Conservation (phyloP, 2,113 vertebrate species). For the Cyanoliseus patagonus region DNA sequence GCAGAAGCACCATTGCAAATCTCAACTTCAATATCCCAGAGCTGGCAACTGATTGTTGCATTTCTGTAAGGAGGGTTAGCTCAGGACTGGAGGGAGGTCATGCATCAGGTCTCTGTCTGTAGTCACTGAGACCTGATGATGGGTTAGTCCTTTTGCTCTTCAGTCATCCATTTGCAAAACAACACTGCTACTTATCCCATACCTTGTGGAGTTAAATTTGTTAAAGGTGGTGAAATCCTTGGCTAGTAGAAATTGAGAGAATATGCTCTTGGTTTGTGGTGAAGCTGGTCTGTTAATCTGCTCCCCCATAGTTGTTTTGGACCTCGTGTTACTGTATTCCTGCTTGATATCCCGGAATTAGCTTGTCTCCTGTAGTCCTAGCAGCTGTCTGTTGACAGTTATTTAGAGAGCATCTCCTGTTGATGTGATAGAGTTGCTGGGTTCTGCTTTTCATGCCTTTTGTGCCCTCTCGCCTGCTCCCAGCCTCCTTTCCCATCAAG, state of each 20-base stretch:
- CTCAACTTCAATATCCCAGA: not conserved
- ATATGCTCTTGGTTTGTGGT: not conserved
- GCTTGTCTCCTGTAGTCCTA: not conserved
- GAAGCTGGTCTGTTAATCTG: not conserved
- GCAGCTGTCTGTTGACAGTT: not conserved
- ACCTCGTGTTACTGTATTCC: not conserved
- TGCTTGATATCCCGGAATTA: not conserved
- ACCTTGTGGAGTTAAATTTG: not conserved
- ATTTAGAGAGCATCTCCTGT: not conserved
- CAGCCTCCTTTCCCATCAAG: not conserved
- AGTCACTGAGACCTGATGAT: not conserved
- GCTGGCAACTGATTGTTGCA: not conserved
- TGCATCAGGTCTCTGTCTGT: not conserved
- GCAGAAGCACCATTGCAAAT: fast-evolving
- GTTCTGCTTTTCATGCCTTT: not conserved
- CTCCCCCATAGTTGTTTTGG: not conserved
- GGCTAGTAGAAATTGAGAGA: not conserved
- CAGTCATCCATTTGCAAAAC: not conserved
- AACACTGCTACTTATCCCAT: not conserved
- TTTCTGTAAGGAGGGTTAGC: not conserved
- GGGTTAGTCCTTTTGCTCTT: not conserved
- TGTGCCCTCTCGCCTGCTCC: fast-evolving
- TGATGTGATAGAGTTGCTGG: not conserved
- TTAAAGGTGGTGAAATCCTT: not conserved
- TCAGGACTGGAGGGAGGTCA: not conserved